phyloP scores from a whole-genome alignment of 1,140 invertebrate genomes.

The Leptopilina clavipes region DNA sequence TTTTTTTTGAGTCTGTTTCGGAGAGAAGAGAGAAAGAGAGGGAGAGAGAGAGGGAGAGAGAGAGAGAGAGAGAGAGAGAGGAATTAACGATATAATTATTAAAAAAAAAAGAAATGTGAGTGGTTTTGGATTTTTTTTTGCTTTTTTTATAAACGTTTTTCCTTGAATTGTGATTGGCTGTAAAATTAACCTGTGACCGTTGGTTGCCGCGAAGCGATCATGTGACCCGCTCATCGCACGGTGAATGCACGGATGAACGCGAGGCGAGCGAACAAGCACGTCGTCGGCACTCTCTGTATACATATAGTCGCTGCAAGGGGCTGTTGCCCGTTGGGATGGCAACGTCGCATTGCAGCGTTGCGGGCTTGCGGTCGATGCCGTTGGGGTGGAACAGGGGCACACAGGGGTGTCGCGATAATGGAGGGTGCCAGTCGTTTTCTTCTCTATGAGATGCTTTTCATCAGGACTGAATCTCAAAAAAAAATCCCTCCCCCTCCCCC shows the following conservation, averaged over 20 bases:
- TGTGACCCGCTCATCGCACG: slow-evolving; percentile 52
- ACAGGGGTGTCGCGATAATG: slow-evolving; percentile 47
- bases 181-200: slow-evolving; percentile 61
- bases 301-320: slow-evolving; percentile 62
- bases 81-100: no score
- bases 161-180: slow-evolving; percentile 48
- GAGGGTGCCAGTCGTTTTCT: slow-evolving; percentile 50
- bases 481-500: neutral
- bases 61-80: no score
- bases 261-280: slow-evolving; percentile 37
- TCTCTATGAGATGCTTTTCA: slow-evolving; percentile 34
- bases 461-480: slow-evolving; percentile 42
- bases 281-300: no score
- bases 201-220: slow-evolving; percentile 49
- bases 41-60: no score
- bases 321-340: slow-evolving; percentile 75
- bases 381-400: slow-evolving; percentile 52
- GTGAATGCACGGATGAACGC: slow-evolving; percentile 43
- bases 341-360: slow-evolving; percentile 75
- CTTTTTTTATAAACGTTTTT: no score
- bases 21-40: no score
- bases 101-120: no score
- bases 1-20: no score
- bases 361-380: slow-evolving; percentile 74
- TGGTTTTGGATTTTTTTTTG: no score